A percentile compares a stretch with the other conserved stretches of the same genome.
Evolutionary conservation across 2,888 invertebrate species (phyloP).

Genomic region (Mactromeris polynyma): DNA sequence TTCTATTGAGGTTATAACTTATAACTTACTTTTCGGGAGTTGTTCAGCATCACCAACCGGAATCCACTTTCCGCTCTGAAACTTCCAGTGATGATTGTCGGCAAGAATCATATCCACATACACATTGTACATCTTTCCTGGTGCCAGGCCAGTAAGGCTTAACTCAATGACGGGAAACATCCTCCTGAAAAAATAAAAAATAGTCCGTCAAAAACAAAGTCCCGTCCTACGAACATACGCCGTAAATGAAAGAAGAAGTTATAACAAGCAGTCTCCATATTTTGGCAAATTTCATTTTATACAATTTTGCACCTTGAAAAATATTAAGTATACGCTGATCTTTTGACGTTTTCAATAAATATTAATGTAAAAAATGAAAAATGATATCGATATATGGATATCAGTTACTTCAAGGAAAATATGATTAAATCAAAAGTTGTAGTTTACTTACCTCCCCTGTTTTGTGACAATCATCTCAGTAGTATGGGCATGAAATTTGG

Average conservation of each 20-base stretch:
- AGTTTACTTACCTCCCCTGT: constrained; percentile 85
- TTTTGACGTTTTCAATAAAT: no score
- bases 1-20: no score
- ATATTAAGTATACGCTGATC: no score
- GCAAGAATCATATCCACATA: constrained; percentile 88
- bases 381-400: no score
- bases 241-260: no score
- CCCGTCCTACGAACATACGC: no score
- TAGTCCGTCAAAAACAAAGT: neutral
- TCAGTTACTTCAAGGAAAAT: no score
- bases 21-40: constrained; percentile 79
- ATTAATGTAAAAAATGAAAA: no score
- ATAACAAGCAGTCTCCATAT: no score
- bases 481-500: constrained; percentile 84
- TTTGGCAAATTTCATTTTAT: no score
- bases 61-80: constrained; percentile 86
- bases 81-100: constrained; percentile 87
- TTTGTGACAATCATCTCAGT: constrained; percentile 87
- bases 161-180: constrained; percentile 88
- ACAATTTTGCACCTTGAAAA: no score
- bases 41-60: constrained; percentile 85
- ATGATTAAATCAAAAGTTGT: no score
- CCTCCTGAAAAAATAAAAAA: constrained; percentile 82
- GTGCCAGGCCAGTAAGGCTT: constrained; percentile 87
- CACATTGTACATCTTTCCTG: constrained; percentile 87